Evolutionary conservation across 2,888 invertebrate species (phyloP).

Genomic region (Psylliodes chrysocephalus): DNA sequence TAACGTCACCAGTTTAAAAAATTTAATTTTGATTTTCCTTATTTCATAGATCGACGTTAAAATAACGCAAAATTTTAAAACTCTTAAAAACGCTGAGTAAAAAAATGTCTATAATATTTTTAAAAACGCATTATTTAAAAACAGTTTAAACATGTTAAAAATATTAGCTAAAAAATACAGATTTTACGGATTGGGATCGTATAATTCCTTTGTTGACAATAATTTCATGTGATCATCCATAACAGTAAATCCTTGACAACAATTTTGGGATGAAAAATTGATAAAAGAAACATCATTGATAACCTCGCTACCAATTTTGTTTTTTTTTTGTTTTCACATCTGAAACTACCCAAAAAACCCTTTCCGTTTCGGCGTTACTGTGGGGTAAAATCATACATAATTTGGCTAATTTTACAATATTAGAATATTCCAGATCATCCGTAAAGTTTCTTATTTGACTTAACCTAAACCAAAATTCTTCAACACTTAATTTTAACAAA

Average conservation of each 20-base stretch:
- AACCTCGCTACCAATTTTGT: not conserved
- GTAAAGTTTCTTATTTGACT: not conserved
- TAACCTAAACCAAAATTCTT: constrained; percentile 15
- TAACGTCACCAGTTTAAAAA: not conserved
- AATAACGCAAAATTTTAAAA: constrained; percentile 1
- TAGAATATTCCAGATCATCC: no score
- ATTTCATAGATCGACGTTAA: no score
- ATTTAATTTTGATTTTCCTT: not conserved
- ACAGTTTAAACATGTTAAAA: not conserved
- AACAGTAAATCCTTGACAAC: not conserved
- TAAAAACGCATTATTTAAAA: not conserved
- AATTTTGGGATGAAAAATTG: not conserved
- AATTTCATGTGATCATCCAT: no score
- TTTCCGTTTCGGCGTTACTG: constrained; percentile 35
- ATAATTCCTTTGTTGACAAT: no score
- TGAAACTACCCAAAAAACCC: constrained; percentile 30
- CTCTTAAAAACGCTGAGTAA: not conserved
- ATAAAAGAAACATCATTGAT: not conserved
- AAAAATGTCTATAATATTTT: not conserved
- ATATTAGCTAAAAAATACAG: not conserved
- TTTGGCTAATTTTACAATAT: no score
- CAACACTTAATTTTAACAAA: no score
- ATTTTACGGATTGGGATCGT: no score
- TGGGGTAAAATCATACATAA: no score
- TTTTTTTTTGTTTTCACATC: constrained; percentile 25